Base-by-base conservation (phyloP, 2,113 vertebrate species). In the Trogon surrucura region DNA sequence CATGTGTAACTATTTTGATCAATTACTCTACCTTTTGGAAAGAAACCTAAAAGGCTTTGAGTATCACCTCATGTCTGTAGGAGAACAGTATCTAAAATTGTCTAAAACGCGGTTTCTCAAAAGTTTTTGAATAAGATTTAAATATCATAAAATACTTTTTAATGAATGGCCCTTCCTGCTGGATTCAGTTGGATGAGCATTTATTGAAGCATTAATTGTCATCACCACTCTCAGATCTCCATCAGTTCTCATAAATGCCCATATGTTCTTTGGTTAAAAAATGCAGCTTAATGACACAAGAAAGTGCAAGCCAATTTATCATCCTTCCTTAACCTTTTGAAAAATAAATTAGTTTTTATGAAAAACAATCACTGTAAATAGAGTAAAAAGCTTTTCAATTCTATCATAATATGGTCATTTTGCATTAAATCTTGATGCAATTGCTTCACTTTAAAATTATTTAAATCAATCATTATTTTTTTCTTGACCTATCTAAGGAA, bases 241-340 rank as follows among this genome's bases (percentile, higher is more conserved):
- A 96, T 97, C 92, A 97, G 87, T 97, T 95, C 67, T 88, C 91
- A 75, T 94, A 95, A 97, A 92, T 69, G 96, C 97, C 97, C 97
- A 92, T 96, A 97, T 97, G 97, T 96, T 98, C 97, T 92, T 94
- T 88, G 85, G 95, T 96, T 97, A 89, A 95, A 89, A 98, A 98
- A 97, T 96, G 97, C 97, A 97, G 97, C 97, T 98, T 98, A 98
- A 98, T 98, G 97, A 98, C 97, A 98, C 94, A 97, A 97, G 34
- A 98, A 98, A 98, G 98, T 98, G 91, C 85, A 98, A 98, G 90
- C 64, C 96, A 97, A 98, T 98, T 98, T 97, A 98, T 98, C 98
- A 98, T 97, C 93, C 30, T 96, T 97, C 96, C 64, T 91, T 98
- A 98, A 97, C 94, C 96, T 97, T 97, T 96, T 48, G 75, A 91